These are phyloP conservation scores for Tokudaia tokunoshimensis DNA, from an alignment of 2,797 vertebrate species.

Conservation along the genomic window DNA sequence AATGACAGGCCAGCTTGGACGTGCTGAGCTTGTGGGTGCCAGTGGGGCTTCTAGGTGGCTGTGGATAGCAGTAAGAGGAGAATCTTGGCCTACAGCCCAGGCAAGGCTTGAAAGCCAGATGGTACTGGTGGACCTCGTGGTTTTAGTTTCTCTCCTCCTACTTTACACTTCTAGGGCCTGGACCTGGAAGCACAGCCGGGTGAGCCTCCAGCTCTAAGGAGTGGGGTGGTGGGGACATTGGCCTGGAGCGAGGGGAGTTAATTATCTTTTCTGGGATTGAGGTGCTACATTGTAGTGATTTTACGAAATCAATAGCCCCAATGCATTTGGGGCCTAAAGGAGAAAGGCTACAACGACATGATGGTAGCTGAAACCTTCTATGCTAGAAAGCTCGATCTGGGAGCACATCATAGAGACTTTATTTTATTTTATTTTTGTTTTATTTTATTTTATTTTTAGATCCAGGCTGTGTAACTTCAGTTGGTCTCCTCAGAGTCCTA, in stretches of 20 bases:
- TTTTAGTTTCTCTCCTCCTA: not conserved
- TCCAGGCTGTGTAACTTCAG: not conserved
- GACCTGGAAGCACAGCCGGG: not conserved
- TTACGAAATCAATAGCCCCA: not conserved
- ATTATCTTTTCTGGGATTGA: not conserved
- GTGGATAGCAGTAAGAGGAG: not conserved
- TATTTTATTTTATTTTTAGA: slow-evolving; percentile 20
- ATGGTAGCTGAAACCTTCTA: not conserved
- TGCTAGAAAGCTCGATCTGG: not conserved
- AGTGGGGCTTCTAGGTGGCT: not conserved
- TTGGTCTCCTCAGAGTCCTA: slow-evolving; percentile 44
- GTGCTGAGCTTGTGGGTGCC: not conserved
- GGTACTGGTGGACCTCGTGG: not conserved
- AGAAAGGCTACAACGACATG: not conserved
- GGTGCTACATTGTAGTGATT: not conserved
- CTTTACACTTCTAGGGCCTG: not conserved
- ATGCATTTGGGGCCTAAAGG: not conserved
- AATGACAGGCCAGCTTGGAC: not conserved
- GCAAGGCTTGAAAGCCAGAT: not conserved
- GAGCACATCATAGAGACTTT: not conserved
- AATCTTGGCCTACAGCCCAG: not conserved
- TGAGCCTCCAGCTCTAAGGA: not conserved
- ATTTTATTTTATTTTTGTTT: not conserved
- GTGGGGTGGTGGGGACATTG: not conserved
- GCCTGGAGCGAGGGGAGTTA: not conserved